These are phyloP conservation scores for Glyptemys insculpta DNA, from an alignment of 2,797 vertebrate species.

Conservation along the genomic window DNA sequence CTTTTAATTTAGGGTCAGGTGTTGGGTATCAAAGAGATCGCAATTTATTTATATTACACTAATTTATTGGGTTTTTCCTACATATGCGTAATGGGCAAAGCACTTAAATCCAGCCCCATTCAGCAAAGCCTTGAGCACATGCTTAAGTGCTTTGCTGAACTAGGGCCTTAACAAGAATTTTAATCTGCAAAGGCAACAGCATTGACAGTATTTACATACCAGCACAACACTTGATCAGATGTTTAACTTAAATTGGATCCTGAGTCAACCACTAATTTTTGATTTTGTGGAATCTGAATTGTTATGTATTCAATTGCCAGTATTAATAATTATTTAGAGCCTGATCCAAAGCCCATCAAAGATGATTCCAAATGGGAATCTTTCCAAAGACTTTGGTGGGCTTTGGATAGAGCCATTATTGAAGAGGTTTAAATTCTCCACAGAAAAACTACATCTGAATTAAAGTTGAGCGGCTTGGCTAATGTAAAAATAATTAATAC, in stretches of 20 bases:
- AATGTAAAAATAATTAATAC: not conserved
- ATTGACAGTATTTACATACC: not conserved
- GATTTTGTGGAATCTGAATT: not conserved
- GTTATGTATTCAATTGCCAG: not conserved
- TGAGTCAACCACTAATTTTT: not conserved
- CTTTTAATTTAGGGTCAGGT: slow-evolving; percentile 28
- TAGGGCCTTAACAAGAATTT: not conserved
- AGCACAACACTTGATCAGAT: not conserved
- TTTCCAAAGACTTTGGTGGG: not conserved
- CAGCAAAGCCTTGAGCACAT: not conserved
- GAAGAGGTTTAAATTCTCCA: not conserved
- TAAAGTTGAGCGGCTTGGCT: not conserved
- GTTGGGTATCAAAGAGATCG: slow-evolving; percentile 35
- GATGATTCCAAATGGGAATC: not conserved
- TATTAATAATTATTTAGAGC: not conserved
- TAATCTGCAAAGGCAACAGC: not conserved
- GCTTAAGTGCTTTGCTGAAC: not conserved
- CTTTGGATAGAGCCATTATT: not conserved
- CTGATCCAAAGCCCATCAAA: not conserved
- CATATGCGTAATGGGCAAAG: not conserved
- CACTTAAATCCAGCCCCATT: not conserved
- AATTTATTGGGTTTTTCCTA: slow-evolving; percentile 4
- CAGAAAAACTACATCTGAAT: not conserved
- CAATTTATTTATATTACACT: not conserved
- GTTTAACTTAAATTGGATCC: not conserved